Conservation (phyloP, 1,140 invertebrate genomes). For the Catajapyx aquilonaris region DNA sequence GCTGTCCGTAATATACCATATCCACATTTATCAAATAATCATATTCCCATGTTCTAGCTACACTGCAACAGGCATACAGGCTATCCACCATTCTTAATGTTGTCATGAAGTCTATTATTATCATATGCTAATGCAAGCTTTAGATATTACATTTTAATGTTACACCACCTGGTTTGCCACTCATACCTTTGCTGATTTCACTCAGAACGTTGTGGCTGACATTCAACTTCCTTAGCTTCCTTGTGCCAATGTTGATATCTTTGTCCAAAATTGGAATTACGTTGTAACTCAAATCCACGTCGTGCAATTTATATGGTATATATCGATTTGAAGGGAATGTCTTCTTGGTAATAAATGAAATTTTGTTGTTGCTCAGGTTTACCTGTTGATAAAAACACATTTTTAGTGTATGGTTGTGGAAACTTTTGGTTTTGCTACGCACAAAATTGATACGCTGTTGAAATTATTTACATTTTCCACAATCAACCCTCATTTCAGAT, state of each 20-base stretch:
- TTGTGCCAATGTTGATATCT: slow-evolving; percentile 52
- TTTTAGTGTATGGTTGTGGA: neutral
- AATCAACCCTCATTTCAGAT: too few relatives aligned
- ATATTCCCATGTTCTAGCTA: too few relatives aligned
- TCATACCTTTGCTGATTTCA: too few relatives aligned
- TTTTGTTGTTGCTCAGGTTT: slow-evolving; percentile 62
- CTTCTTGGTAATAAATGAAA: slow-evolving; percentile 60
- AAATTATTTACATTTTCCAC: too few relatives aligned
- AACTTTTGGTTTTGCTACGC: slow-evolving; percentile 5
- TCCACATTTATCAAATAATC: too few relatives aligned
- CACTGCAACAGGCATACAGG: too few relatives aligned
- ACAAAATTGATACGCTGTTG: slow-evolving; percentile 6
- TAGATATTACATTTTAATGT: too few relatives aligned
- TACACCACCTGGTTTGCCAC: too few relatives aligned
- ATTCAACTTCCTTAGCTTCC: slow-evolving; percentile 46
- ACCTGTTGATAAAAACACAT: slow-evolving; percentile 28
- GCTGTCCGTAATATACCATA: too few relatives aligned
- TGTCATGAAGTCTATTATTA: too few relatives aligned
- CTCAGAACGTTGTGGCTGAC: slow-evolving; percentile 60
- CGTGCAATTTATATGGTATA: slow-evolving; percentile 56
- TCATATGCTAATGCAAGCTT: too few relatives aligned
- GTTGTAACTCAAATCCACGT: slow-evolving; percentile 70
- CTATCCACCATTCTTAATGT: too few relatives aligned
- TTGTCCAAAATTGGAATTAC: slow-evolving; percentile 56
- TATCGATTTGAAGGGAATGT: slow-evolving; percentile 68